Conservation (phyloP, 2,113 vertebrate genomes). For the Corythaeola cristata region DNA sequence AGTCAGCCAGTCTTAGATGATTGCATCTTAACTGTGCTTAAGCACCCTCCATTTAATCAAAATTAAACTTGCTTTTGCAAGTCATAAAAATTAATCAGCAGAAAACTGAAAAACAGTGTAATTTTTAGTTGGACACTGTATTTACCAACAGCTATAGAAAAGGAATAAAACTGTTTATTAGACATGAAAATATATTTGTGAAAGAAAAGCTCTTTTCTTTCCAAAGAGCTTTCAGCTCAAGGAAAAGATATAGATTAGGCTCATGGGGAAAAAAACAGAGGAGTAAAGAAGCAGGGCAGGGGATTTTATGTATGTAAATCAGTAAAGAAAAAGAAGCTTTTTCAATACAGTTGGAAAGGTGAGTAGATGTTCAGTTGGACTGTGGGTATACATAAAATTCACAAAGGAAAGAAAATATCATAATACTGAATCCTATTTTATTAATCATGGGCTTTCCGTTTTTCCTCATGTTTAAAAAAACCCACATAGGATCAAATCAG, state of each 20-base stretch:
- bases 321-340: background rate
- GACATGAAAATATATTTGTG: background rate
- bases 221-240: background rate
- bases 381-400: background rate
- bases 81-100: background rate
- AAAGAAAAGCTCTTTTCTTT: background rate
- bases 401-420: background rate
- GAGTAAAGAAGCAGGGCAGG: background rate
- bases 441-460: background rate
- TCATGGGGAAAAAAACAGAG: background rate
- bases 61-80: background rate
- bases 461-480: background rate
- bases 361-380: background rate
- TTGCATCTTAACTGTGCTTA: background rate
- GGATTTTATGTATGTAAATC: background rate
- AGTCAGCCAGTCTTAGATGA: background rate
- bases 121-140: background rate
- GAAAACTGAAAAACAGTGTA: background rate
- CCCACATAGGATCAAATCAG: background rate
- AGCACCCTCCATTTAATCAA: background rate
- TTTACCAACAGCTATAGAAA: background rate
- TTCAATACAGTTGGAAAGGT: background rate
- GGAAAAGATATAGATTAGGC: background rate
- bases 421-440: background rate
- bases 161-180: background rate